Evolutionary conservation across 2,113 vertebrate genomes (phyloP).

Genomic region (Pantherophis guttatus): DNA sequence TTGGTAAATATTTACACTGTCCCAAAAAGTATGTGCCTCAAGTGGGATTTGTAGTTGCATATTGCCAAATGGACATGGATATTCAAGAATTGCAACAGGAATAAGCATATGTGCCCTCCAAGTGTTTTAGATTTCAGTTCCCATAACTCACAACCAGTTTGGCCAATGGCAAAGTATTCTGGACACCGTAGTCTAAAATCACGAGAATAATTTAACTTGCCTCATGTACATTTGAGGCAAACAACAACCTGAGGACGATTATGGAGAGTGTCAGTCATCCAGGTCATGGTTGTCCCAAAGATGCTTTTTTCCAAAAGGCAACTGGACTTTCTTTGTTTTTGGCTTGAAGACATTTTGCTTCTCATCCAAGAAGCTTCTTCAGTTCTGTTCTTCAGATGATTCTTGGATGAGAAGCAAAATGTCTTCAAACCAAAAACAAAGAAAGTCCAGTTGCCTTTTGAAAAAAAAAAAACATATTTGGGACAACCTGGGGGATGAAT

Average conservation of each 20-base stretch:
- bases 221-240: not conserved
- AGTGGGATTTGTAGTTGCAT: not conserved
- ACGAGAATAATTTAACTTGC: not conserved
- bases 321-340: not conserved
- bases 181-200: not conserved
- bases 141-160: not conserved
- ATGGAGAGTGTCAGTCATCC: not conserved
- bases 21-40: not conserved
- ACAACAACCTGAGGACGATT: not conserved
- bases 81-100: not conserved
- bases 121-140: not conserved
- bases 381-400: too few species aligned
- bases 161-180: not conserved
- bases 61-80: not conserved
- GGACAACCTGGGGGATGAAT: too few species aligned
- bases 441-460: too few species aligned
- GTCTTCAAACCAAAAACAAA: too few species aligned
- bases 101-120: not conserved
- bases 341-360: not conserved
- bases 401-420: too few species aligned
- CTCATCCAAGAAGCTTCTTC: not conserved
- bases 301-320: not conserved
- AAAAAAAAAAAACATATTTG: not conserved
- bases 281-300: not conserved
- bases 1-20: not conserved